Evolutionary conservation across 1,140 invertebrate species (phyloP).

Genomic region (Pygmarrhopalites habei): DNA sequence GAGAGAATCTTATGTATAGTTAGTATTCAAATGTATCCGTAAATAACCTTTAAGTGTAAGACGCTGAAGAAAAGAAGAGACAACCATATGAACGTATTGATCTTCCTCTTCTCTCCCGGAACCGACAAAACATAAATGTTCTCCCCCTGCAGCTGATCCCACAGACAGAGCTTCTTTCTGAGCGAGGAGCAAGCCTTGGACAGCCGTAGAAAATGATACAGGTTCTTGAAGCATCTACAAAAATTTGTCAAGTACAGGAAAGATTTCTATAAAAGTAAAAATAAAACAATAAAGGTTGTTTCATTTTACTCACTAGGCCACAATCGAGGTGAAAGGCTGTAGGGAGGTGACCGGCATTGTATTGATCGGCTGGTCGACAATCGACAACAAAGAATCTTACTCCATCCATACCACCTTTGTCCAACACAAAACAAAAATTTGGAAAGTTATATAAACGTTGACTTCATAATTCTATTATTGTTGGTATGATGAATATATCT

Average conservation of each 20-base stretch:
- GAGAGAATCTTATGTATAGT: too few relatives aligned
- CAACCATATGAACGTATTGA: conserved; percentile 95
- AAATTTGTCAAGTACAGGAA: neutral
- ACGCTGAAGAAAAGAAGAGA: conserved; percentile 92
- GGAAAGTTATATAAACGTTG: too few relatives aligned
- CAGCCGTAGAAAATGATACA: conserved; percentile 84
- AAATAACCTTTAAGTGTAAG: conserved; percentile 83
- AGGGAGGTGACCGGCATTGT: conserved; percentile 90
- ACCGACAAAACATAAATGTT: conserved; percentile 95
- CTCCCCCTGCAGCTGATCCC: conserved; percentile 80
- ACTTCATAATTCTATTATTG: too few relatives aligned
- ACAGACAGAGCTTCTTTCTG: conserved; percentile 82
- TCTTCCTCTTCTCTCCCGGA: conserved; percentile 92
- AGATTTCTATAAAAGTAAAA: neutral
- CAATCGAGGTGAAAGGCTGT: conserved; percentile 97
- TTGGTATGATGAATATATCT: too few relatives aligned
- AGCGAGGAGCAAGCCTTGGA: conserved; percentile 82
- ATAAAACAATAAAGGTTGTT: conserved; percentile 39
- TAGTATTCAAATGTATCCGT: too few relatives aligned
- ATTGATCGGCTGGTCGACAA: conserved; percentile 91
- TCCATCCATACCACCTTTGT: neutral
- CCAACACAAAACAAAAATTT: too few relatives aligned
- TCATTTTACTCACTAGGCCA: too few relatives aligned
- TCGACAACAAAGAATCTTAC: conserved; percentile 95
- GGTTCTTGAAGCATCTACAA: conserved; percentile 87